Evolutionary conservation across 2,888 invertebrate genomes (phyloP), one percentile per base, ranked within the genome.

Genomic region (Sphaerophoria rueppellii): DNA sequence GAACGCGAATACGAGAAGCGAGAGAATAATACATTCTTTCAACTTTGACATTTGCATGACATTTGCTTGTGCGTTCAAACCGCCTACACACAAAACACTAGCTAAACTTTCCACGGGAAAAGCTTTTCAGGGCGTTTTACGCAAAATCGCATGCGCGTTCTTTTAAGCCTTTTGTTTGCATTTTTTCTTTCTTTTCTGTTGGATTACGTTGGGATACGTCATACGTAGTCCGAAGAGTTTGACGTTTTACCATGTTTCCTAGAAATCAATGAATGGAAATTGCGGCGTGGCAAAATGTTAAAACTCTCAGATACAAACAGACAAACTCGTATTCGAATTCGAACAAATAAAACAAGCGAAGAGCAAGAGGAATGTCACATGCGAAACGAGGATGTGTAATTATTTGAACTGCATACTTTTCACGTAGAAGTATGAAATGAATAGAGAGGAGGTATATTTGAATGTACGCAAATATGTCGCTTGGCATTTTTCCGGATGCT

Each of bases 101-200:
- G 12, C 6, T 4, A 57, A 46, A 7, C 32, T 71, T 72, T 63
- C 69, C 54, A 63, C 9, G 4, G 16, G 37, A n/a, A 77, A 76
- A 85, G 81, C 81, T 81, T 85, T 85, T 81, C 81, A 85, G 85
- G 85, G 85, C 85, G 85, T 85, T 85, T 67, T 85, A 85, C 85
- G 76, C 76, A 70, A 69, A 60, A 67, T 73, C 85, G 81, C 85
- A 85, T 85, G 85, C 85, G 85, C 85, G 16, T 61, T 73, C 14
- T 43, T 24, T 24, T 48, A n/a, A 70, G 63, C 50, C 61, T 14
- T 63, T 74, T 52, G 40, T 52, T 72, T 61, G 65, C n/a, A 9
- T 43, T 16, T 37, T 12, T 24, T 32, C 12, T 16, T 57, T 16
- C 48, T 48, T 65, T 16, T 11, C 11, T 50, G 11, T 24, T 37